Conservation (phyloP, 2,113 vertebrate genomes). For the Bos javanicus region DNA sequence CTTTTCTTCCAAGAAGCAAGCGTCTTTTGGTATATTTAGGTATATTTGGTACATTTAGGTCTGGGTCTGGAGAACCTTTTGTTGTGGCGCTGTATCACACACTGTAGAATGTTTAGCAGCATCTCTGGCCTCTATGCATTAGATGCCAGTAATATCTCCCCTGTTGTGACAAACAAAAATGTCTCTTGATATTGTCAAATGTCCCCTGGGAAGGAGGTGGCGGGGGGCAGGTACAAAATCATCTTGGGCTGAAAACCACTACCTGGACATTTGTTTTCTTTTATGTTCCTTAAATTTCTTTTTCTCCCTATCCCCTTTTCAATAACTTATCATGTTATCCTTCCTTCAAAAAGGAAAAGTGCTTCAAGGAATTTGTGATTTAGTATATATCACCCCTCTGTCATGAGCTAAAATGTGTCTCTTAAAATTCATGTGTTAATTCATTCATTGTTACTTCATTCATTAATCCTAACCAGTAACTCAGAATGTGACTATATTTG, state of each 20-base stretch:
- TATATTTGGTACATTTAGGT: not conserved
- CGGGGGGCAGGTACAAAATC: not conserved
- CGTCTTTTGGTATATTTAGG: not conserved
- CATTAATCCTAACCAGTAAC: not conserved
- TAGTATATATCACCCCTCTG: not conserved
- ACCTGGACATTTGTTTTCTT: not conserved
- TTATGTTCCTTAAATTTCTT: not conserved
- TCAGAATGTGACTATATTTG: not conserved
- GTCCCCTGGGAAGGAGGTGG: not conserved
- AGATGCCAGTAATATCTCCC: not conserved
- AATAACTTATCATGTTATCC: not conserved
- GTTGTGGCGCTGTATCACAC: not conserved
- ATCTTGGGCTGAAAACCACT: not conserved
- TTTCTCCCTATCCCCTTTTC: not conserved
- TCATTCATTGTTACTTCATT: not conserved
- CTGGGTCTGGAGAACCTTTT: not conserved
- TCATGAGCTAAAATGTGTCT: not conserved
- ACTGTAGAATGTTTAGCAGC: not conserved
- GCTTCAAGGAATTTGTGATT: not conserved
- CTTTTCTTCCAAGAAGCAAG: not conserved
- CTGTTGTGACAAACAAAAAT: not conserved
- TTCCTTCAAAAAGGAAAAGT: not conserved
- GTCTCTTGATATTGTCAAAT: not conserved
- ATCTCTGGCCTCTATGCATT: not conserved
- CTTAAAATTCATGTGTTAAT: not conserved